Evolutionary conservation across 2,797 vertebrate species (phyloP).

Genomic region (Micromesistius poutassou): DNA sequence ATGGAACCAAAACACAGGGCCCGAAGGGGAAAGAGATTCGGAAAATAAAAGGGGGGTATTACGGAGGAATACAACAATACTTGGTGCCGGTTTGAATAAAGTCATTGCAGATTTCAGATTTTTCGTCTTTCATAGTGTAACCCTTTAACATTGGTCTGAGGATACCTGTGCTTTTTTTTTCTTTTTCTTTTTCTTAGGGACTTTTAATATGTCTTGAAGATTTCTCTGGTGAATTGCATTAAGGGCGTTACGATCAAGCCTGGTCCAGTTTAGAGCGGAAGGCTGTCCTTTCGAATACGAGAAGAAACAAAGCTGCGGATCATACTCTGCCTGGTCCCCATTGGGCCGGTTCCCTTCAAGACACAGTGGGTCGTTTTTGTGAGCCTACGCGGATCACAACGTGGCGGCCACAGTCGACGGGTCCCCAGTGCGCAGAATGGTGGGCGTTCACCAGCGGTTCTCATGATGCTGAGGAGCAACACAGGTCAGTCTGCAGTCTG

Average conservation of each 20-base stretch:
- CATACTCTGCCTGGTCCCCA: constrained; percentile 66
- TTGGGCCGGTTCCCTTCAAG: constrained; percentile 31
- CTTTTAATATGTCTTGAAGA: background rate
- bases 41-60: background rate
- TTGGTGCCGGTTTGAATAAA: background rate
- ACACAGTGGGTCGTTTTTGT: constrained; percentile 20
- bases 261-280: constrained; percentile 30
- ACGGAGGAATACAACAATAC: background rate
- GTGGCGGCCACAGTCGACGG: no score
- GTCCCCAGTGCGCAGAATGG: no score
- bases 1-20: constrained; percentile 18
- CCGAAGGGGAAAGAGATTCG: background rate
- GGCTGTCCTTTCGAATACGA: constrained; percentile 39
- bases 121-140: background rate
- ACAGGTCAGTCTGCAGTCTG: background rate
- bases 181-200: background rate
- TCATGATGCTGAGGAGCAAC: background rate
- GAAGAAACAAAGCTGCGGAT: constrained; percentile 26
- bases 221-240: background rate
- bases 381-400: no score
- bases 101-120: background rate
- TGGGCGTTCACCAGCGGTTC: no score
- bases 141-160: background rate
- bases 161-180: background rate
- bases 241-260: background rate